Evolutionary conservation across 1,140 invertebrate species (phyloP), one percentile per base, ranked within the genome.

Genomic region (Megalonaias nervosa): DNA sequence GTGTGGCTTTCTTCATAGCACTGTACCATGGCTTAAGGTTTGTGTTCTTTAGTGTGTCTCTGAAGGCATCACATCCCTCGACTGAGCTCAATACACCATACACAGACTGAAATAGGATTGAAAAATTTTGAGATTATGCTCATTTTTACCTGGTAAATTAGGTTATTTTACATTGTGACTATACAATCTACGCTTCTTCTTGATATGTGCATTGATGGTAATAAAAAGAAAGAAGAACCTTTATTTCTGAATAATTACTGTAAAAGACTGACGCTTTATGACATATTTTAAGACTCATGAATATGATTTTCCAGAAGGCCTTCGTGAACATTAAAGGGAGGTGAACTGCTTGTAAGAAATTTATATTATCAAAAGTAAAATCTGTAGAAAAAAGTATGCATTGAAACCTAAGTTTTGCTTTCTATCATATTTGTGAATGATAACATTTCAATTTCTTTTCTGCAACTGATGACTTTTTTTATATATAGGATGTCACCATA

Each of bases 31-130:
- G 74, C 21, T 90, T 84, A 71, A 98, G 94, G 69, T 94, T 93
- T 1, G 96, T 96, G 87, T 96, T 92, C 91, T 74, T 21, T 93
- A 89, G 61, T 31, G 96, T 91, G 88, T 99, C 98, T 85, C 95
- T 91, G 89, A 99, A 99, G 9, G 98, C 97, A 68, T 92, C 84
- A 87, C 97, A 99, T 0, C 98, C 98, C 92, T 99, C 97, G 87
- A 99, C 98, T 85, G 97, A 98, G 83, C 94, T 96, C 5, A 99
- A 91, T 16, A 98, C 94, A 17, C 98, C 98, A 90, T 96, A 99
- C 0, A 99, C 95, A 12, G 97, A 94, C 92, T 93, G 74, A 57
- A 87, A 89, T 72, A 69, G 67, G 23, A 62, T 26, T 71, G n/a
- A 81, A 48, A n/a, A 23, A 69, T n/a, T 55, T 69, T 17, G 5